These are phyloP conservation scores for Platerodrilus igneus DNA, from an alignment of 2,888 invertebrate species.

Conservation along the genomic window DNA sequence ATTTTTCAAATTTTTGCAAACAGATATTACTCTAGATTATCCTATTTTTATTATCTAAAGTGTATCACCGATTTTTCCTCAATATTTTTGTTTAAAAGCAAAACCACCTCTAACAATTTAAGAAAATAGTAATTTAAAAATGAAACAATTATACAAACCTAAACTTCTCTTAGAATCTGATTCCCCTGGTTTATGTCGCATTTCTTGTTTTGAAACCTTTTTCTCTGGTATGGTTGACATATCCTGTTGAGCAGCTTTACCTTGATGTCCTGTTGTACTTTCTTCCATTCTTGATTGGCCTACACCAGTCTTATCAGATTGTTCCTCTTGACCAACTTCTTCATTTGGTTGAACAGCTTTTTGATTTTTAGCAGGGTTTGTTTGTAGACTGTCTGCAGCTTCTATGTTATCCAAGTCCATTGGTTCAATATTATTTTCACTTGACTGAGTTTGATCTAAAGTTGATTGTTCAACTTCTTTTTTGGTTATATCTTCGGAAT, in stretches of 20 bases:
- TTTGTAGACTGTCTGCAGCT: conserved; percentile 51
- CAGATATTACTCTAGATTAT: too few relatives aligned
- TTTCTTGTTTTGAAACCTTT: conserved; percentile 45
- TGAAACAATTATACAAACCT: conserved; percentile 46
- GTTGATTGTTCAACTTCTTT: conserved; percentile 33
- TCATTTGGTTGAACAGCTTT: conserved; percentile 46
- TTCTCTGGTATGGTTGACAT: conserved; percentile 34
- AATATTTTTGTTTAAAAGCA: neutral
- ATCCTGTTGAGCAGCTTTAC: conserved; percentile 47
- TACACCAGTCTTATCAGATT: conserved; percentile 60
- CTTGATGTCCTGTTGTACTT: conserved; percentile 65
- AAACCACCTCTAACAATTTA: too few relatives aligned
- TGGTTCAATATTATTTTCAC: conserved; percentile 45
- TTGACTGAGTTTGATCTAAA: conserved; percentile 41
- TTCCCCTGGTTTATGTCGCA: conserved; percentile 66
- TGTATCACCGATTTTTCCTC: too few relatives aligned
- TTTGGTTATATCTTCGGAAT: conserved; percentile 45
- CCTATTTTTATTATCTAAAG: too few relatives aligned
- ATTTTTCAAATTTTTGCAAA: too few relatives aligned
- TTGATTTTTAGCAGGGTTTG: conserved; percentile 37
- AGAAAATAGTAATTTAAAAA: too few relatives aligned
- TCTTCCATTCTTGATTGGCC: conserved; percentile 74
- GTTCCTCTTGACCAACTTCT: conserved; percentile 52
- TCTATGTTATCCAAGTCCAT: conserved; percentile 48
- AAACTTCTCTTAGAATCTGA: conserved; percentile 71